Base-by-base conservation (phyloP, 2,888 invertebrate species). In the Molanna angustata region DNA sequence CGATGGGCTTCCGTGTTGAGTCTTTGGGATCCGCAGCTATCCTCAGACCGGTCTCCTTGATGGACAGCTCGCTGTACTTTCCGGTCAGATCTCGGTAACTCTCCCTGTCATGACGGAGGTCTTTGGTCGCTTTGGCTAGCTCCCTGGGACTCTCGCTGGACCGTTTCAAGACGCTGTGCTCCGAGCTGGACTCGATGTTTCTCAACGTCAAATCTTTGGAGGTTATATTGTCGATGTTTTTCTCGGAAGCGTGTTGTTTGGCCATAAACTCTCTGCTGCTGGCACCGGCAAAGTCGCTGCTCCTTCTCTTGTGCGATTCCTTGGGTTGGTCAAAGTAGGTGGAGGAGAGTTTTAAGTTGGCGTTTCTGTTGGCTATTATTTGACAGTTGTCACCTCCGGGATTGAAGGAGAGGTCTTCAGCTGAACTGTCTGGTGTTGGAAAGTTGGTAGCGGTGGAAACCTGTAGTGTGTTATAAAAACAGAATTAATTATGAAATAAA, bases 71-170 rank as follows among this genome's bases (percentile, higher is more conserved):
- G 0, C 68, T 76, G 59, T 77, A 77, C 0, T 76, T 65, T 0
- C 77, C 77, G 20, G 76, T 70, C 0, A 77, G 66, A 27, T 77
- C 77, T 1, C 76, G 64, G 54, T 76, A 76, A 44, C 74, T 75
- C 31, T 76, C 77, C 0, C 77, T 62, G 33, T 76, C 76, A 64
- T 76, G 74, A 0, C 76, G 68, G 0, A 77, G 73, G 27, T 77
- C 77, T 55, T 75, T 77, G 62, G 72, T 74, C 0, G 73, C 67
- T 58, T 74, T 76, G 0, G 76, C 74, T 0, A 77, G 61, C 56
- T 76, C 76, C 59, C 76, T 76, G 0, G 75, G 72, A 0, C 73
- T 72, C 41, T 74, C 72, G 56, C 48, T 52, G 14, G 56, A 52
- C 27, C 54, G 21, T 32, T 54, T 57, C 7, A 58, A 50, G 11